Evolutionary conservation across 2,888 invertebrate species (phyloP).

Genomic region (Ormyrus thymus): DNA sequence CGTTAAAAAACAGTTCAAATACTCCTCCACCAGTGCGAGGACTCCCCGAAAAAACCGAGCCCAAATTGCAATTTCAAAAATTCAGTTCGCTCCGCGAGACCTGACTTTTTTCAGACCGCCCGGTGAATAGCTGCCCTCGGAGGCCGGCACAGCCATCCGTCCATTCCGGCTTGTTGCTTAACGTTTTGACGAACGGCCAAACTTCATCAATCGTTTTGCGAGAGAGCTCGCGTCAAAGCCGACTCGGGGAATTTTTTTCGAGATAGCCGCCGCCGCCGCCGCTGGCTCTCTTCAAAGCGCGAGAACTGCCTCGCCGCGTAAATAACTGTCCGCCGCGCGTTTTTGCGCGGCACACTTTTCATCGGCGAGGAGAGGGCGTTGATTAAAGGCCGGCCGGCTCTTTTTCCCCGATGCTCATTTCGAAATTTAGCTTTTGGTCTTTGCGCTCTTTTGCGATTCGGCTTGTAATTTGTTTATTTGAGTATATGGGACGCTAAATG

Average conservation of each 20-base stretch:
- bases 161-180: slow-evolving; percentile 34
- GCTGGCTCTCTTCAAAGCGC: background rate
- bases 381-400: too few species aligned
- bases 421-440: too few species aligned
- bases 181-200: slow-evolving; percentile 35
- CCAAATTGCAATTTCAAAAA: too few species aligned
- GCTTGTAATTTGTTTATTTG: too few species aligned
- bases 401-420: too few species aligned
- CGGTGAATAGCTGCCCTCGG: slow-evolving; percentile 2
- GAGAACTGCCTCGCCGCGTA: background rate
- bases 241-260: background rate
- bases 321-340: background rate
- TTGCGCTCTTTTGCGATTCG: too few species aligned
- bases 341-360: background rate
- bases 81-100: too few species aligned
- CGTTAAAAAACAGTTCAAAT: background rate
- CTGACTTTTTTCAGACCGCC: too few species aligned
- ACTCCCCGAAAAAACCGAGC: background rate
- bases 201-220: slow-evolving; percentile 43
- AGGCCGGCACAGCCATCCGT: background rate
- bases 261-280: background rate
- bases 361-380: background rate
- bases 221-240: background rate
- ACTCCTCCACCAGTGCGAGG: background rate
- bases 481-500: too few species aligned